These are phyloP conservation scores for Sialis lutaria DNA, from an alignment of 2,888 invertebrate genomes.

Conservation along the genomic window DNA sequence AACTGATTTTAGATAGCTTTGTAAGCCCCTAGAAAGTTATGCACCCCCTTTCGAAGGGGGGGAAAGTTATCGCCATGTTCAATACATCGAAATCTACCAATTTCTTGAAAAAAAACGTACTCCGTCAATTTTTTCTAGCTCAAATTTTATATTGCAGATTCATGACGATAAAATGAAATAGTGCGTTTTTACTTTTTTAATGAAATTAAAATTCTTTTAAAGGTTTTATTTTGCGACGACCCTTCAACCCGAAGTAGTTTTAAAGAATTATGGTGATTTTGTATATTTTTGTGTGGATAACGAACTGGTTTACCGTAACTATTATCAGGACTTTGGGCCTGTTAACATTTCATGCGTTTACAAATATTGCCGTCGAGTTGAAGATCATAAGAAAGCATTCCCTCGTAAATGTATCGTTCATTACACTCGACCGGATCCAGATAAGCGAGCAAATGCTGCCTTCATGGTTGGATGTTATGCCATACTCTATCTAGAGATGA, in stretches of 20 bases:
- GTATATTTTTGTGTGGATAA: conserved; percentile 67
- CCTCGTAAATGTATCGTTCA: conserved; percentile 61
- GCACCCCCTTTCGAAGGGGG: too few species aligned
- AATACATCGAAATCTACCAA: too few species aligned
- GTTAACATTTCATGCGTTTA: conserved; percentile 73
- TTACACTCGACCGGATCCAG: conserved; percentile 56
- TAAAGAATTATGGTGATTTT: conserved; percentile 43
- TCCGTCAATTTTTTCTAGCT: too few species aligned
- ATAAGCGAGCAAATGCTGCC: conserved; percentile 71
- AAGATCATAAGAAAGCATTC: conserved; percentile 49
- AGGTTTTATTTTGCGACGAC: conserved; percentile 59
- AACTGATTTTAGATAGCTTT: too few species aligned
- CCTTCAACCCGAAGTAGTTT: conserved; percentile 30
- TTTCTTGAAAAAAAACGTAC: too few species aligned
- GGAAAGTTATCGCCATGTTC: too few species aligned
- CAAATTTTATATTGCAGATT: too few species aligned
- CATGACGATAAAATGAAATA: background rate
- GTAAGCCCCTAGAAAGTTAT: too few species aligned
- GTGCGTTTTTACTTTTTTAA: background rate
- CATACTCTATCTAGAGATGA: conserved; percentile 49
- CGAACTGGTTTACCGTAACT: conserved; percentile 65
- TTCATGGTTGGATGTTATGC: conserved; percentile 72
- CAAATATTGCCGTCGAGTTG: conserved; percentile 62
- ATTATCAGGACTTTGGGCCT: conserved; percentile 81
- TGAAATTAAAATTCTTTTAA: background rate